Percentiles rank a stretch among this genome's conserved stretches.
Evolutionary conservation across 2,113 vertebrate species (phyloP).

Genomic region (Dipodomys merriami): DNA sequence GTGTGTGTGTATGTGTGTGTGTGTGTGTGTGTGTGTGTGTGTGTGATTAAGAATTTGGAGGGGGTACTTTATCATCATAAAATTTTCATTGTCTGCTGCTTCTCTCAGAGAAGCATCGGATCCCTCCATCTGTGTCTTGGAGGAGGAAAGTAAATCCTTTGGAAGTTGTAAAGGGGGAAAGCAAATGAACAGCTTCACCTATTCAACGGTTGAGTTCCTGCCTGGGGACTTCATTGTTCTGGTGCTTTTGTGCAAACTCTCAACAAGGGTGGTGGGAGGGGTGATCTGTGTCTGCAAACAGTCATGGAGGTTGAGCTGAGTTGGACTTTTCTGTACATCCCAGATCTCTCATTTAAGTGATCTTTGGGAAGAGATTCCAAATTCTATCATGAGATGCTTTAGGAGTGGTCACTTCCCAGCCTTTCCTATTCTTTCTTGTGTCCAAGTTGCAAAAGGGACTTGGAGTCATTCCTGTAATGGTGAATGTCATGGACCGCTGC

Average conservation of each 20-base stretch:
- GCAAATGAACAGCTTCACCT: neutral
- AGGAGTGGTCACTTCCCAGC: neutral
- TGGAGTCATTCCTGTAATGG: neutral
- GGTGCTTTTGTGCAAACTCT: slow-evolving; percentile 49
- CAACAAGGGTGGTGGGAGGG: neutral
- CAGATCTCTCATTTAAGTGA: slow-evolving; percentile 23
- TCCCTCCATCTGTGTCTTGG: slow-evolving; percentile 13
- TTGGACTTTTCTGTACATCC: slow-evolving; percentile 36
- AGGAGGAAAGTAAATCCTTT: slow-evolving; percentile 45
- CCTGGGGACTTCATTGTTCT: neutral
- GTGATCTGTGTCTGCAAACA: neutral
- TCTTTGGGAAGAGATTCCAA: slow-evolving; percentile 44
- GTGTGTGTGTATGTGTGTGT: slow-evolving; percentile 26
- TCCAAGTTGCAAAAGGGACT: neutral
- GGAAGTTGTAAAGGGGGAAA: slow-evolving; percentile 20
- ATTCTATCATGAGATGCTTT: neutral
- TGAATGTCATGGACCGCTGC: neutral
- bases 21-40: neutral
- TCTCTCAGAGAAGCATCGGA: slow-evolving; percentile 31
- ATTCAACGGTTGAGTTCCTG: slow-evolving; percentile 69
- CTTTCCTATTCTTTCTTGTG: neutral
- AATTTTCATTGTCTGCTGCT: slow-evolving; percentile 77
- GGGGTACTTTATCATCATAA: slow-evolving; percentile 68
- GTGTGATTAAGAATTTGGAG: slow-evolving; percentile 62
- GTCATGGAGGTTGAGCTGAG: slow-evolving; percentile 12